A percentile compares a stretch with the other conserved stretches of the same genome.
phyloP scores from a whole-genome alignment of 2,797 vertebrate species.

The Acrocephalus scirpaceus region DNA sequence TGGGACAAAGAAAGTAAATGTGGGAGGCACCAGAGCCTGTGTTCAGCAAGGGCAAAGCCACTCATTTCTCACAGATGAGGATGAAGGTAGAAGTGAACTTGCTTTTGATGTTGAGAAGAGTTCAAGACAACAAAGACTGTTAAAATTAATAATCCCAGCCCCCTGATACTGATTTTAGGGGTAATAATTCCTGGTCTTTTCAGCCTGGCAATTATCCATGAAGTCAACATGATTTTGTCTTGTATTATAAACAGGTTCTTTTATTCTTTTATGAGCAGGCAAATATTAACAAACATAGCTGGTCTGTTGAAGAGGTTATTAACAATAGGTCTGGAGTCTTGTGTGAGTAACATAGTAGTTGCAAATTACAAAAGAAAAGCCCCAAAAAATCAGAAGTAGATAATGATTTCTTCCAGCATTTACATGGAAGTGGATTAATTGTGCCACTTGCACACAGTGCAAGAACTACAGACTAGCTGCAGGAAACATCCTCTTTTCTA shows the following conservation, averaged over 20 bases:
- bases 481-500: background rate
- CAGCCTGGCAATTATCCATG: background rate
- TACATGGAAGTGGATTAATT: background rate
- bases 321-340: background rate
- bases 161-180: background rate
- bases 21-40: background rate
- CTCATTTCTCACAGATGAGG: background rate
- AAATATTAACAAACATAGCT: background rate
- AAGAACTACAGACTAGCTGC: background rate
- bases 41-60: background rate
- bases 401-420: background rate
- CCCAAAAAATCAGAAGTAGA: background rate
- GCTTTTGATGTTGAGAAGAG: background rate
- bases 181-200: background rate
- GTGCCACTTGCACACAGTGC: background rate
- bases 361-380: background rate
- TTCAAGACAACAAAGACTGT: background rate
- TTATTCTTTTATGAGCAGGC: background rate
- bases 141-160: background rate
- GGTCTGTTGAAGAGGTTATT: background rate
- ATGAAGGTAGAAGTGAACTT: background rate
- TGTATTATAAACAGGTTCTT: background rate
- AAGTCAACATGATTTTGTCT: background rate
- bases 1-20: background rate
- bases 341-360: background rate